Percentiles rank a stretch among this genome's conserved stretches.
phyloP scores from a whole-genome alignment of 2,797 vertebrate genomes.

The Spheniscus humboldti region DNA sequence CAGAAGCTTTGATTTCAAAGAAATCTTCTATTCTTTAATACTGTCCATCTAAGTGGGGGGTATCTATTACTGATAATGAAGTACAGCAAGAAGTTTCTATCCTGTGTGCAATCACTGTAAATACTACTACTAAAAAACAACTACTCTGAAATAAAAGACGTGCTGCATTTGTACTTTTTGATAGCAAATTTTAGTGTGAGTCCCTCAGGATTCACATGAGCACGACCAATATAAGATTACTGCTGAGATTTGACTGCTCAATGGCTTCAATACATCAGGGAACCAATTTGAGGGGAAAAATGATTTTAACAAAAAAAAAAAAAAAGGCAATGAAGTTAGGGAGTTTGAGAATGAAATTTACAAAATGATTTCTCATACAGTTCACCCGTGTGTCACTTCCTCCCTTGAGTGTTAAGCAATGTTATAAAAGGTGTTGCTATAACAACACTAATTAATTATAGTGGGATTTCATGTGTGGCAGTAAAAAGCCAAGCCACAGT shows the following conservation, averaged over 20 bases:
- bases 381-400: conserved; percentile 1
- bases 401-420: conserved; percentile 31
- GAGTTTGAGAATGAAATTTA: conserved; percentile 18
- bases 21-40: background rate
- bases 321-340: background rate
- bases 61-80: background rate
- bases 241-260: conserved; percentile 16
- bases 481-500: conserved; percentile 21
- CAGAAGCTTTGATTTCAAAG: background rate
- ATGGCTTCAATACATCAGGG: background rate
- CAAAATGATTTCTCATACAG: conserved; percentile 2
- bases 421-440: conserved; percentile 58
- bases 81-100: background rate
- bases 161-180: background rate
- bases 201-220: background rate
- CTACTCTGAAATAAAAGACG: background rate
- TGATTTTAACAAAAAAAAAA: background rate
- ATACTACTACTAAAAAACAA: background rate
- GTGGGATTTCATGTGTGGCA: conserved; percentile 44
- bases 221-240: conserved; percentile 2
- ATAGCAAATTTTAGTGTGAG: background rate
- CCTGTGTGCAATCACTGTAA: background rate
- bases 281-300: background rate
- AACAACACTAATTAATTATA: conserved; percentile 72
- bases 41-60: background rate